These are phyloP conservation scores for Anomalospiza imberbis DNA, from an alignment of 2,797 vertebrate species.

Conservation along the genomic window DNA sequence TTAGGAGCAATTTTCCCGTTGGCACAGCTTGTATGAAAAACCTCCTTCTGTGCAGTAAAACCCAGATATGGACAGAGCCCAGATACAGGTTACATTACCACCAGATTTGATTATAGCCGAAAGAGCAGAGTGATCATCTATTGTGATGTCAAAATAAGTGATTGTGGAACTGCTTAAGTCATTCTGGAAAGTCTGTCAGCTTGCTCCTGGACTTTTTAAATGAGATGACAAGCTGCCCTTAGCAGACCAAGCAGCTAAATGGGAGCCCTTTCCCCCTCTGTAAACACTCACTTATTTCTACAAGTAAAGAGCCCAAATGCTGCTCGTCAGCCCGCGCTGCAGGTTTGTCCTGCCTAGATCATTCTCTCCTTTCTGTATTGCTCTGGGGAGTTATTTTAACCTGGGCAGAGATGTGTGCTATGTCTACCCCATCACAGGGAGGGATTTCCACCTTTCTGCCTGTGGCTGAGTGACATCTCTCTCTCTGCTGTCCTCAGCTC, in stretches of 20 bases:
- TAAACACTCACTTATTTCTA: accelerated
- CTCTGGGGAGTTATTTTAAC: background rate
- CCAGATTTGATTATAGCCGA: background rate
- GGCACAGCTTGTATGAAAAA: background rate
- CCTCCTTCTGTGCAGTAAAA: background rate
- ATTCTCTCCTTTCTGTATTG: background rate
- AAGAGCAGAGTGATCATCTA: background rate
- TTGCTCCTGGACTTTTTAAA: background rate
- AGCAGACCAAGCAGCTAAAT: background rate
- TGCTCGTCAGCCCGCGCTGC: background rate
- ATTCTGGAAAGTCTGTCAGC: background rate
- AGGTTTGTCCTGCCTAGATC: background rate
- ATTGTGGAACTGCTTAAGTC: background rate
- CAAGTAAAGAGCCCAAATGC: background rate
- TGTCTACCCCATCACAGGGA: background rate
- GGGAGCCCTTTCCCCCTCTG: background rate
- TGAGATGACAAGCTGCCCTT: background rate
- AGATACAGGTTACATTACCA: background rate
- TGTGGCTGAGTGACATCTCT: background rate
- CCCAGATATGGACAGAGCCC: background rate
- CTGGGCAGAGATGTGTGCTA: background rate
- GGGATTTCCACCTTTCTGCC: background rate
- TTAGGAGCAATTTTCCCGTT: background rate
- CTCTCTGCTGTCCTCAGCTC: background rate
- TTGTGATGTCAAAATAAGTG: background rate